A percentile compares a stretch with the other conserved stretches of the same genome.
Evolutionary conservation across 2,888 invertebrate species (phyloP).

Genomic region (Erpobdella octoculata): DNA sequence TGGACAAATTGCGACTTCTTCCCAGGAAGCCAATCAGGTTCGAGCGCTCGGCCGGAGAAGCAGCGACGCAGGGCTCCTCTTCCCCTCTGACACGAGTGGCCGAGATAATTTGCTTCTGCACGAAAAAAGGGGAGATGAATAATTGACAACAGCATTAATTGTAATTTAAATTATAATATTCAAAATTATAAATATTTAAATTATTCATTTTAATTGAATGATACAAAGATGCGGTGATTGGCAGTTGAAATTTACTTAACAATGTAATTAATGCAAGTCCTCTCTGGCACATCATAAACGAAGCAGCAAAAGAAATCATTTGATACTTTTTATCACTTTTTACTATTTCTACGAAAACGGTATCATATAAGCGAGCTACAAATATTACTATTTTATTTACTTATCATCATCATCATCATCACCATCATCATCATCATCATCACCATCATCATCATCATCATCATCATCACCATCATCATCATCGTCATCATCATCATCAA

Average conservation of each 20-base stretch:
- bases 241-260: too few relatives aligned
- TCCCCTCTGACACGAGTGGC: constrained; percentile 30
- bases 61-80: constrained; percentile 50
- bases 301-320: too few relatives aligned
- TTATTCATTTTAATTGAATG: too few relatives aligned
- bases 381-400: too few relatives aligned
- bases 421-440: constrained; percentile 14
- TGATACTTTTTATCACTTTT: too few relatives aligned
- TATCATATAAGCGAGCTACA: too few relatives aligned
- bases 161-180: background rate
- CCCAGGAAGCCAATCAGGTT: constrained; percentile 49
- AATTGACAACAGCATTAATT: background rate
- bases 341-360: too few relatives aligned
- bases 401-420: constrained; percentile 10
- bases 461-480: constrained; percentile 29
- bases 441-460: constrained; percentile 20
- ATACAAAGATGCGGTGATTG: too few relatives aligned
- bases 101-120: constrained; percentile 8
- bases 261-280: too few relatives aligned
- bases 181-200: background rate
- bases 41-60: constrained; percentile 46
- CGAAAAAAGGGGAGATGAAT: background rate
- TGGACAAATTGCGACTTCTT: constrained; percentile 44
- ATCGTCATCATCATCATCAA: constrained; percentile 23
- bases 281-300: too few relatives aligned